Evolutionary conservation across 2,797 vertebrate genomes (phyloP), one percentile per base, ranked within the genome.

Genomic region (Syngnathus acus): DNA sequence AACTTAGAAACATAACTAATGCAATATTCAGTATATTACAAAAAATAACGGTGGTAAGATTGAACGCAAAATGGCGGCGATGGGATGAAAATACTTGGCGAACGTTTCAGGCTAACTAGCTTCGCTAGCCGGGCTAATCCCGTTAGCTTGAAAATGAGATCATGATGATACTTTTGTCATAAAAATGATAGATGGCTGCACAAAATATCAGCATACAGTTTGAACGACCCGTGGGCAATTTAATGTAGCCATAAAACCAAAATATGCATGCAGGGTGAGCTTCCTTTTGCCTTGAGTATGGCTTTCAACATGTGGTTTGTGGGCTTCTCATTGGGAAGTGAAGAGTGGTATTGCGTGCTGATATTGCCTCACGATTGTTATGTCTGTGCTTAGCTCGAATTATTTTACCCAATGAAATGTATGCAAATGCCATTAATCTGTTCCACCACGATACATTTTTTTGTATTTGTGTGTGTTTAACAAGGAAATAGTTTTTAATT

Each of bases 41-140:
- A 51, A 70, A 26, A 71, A 77, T 93, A 92, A 93, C 92, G 91
- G 90, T 89, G 93, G 93, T 87, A 92, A 86, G 82, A 86, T 78
- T 90, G 89, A 87, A 89, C 79, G 90, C 92, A 94, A 95, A 91
- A 95, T 94, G 93, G 94, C 93, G 92, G 93, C 89, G 91, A 81
- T 82, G 85, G 87, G 89, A 88, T 90, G 90, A 91, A 75, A 74
- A 75, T 71, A 72, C 40, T 55, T 11, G 70, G 72, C 68, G 62
- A 64, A 71, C 68, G 70, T 54, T 90, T 85, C 26, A 43, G 74
- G 81, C 73, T 71, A 74, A 62, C 64, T 72, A 78, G 76, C 73
- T 61, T 53, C 45, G 16, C 62, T 19, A 62, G 84, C 80, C 81
- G 82, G 17, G 82, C 79, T 82, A 84, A 78, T 58, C 68, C 40